These are phyloP conservation scores for Tuta absoluta DNA, from an alignment of 2,888 invertebrate species.

Conservation along the genomic window DNA sequence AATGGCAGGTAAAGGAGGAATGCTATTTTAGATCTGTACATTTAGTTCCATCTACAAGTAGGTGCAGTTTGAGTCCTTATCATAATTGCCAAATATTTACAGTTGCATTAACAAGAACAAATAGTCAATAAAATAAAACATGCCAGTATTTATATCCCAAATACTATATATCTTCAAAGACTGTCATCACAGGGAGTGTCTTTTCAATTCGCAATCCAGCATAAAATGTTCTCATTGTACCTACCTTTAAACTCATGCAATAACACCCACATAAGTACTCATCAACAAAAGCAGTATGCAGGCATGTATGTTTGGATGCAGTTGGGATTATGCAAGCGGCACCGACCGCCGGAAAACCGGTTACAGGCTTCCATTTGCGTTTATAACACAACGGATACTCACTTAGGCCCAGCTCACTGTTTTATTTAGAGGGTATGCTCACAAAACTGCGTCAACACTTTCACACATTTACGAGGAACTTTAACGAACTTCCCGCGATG, in stretches of 20 bases:
- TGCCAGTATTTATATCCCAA: no score
- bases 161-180: background rate
- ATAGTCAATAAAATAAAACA: no score
- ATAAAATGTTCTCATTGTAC: background rate
- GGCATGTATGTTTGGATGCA: background rate
- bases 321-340: constrained; percentile 12
- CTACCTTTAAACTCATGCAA: background rate
- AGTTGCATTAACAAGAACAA: no score
- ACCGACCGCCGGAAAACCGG: constrained; percentile 23
- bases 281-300: background rate
- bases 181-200: background rate
- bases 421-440: constrained; percentile 14
- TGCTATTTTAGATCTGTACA: no score
- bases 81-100: no score
- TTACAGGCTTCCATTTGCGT: constrained; percentile 1
- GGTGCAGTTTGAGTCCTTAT: no score
- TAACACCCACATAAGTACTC: background rate
- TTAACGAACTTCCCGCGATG: background rate
- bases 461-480: background rate
- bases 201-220: background rate
- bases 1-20: no score
- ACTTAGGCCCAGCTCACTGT: background rate
- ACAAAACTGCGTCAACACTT: constrained; percentile 10
- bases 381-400: background rate
- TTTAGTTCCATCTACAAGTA: no score